These are phyloP conservation scores for Lerema accius DNA, from an alignment of 1,140 invertebrate species.

Conservation along the genomic window DNA sequence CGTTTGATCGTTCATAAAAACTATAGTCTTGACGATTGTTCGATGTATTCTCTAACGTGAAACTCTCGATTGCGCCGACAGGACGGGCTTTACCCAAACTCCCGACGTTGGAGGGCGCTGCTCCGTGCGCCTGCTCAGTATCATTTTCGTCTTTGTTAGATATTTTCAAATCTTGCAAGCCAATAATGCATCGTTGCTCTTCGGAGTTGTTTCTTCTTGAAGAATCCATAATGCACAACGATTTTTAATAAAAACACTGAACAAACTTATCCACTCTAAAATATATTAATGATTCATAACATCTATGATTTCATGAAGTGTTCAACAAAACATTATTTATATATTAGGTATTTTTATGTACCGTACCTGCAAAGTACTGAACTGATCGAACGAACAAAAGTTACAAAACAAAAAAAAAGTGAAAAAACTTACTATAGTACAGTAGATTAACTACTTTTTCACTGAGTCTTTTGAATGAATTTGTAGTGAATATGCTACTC, in stretches of 20 bases:
- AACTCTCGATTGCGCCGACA: slow-evolving; percentile 80
- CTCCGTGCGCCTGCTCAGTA: slow-evolving; percentile 77
- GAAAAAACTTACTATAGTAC: slow-evolving; percentile 36
- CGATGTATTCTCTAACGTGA: slow-evolving; percentile 70
- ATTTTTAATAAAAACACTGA: slow-evolving; percentile 22
- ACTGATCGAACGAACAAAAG: slow-evolving; percentile 41
- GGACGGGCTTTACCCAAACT: slow-evolving; percentile 66
- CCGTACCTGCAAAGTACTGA: slow-evolving; percentile 23
- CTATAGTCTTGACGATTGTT: slow-evolving; percentile 76
- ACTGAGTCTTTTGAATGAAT: too few relatives aligned
- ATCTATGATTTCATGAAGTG: slow-evolving; percentile 43
- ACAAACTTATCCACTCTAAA: slow-evolving; percentile 36
- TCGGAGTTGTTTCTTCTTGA: slow-evolving; percentile 74
- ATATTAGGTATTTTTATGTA: slow-evolving; percentile 6
- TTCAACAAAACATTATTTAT: slow-evolving; percentile 42
- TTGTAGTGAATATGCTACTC: too few relatives aligned
- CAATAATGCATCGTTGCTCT: slow-evolving; percentile 74
- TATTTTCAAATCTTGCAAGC: slow-evolving; percentile 81
- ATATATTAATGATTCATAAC: slow-evolving; percentile 58
- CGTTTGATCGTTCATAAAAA: slow-evolving; percentile 79
- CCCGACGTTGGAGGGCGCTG: slow-evolving; percentile 63
- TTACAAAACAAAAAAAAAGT: slow-evolving; percentile 35
- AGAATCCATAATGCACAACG: slow-evolving; percentile 58
- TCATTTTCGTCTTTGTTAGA: slow-evolving; percentile 77
- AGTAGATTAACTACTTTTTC: background rate